phyloP scores from a whole-genome alignment of 2,888 invertebrate species.

The Nomada fabriciana region DNA sequence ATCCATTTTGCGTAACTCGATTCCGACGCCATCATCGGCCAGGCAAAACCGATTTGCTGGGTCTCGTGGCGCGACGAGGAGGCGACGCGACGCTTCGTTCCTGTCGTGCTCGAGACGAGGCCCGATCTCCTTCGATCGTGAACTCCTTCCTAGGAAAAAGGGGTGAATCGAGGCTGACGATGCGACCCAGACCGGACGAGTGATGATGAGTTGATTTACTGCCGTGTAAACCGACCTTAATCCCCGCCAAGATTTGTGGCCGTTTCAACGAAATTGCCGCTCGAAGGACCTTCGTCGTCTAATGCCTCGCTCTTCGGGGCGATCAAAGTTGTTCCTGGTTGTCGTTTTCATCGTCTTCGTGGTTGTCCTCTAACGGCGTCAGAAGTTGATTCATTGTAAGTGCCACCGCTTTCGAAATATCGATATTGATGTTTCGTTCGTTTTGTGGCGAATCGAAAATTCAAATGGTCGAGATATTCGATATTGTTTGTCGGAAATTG shows the following conservation, averaged over 20 bases:
- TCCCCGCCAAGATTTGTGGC: slow-evolving; percentile 75
- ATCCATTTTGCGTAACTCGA: slow-evolving; percentile 82
- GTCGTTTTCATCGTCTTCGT: background rate
- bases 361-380: background rate
- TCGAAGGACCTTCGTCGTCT: slow-evolving; percentile 33
- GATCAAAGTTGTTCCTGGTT: slow-evolving; percentile 4
- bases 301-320: background rate
- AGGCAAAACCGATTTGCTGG: slow-evolving; percentile 76
- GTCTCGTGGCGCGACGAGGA: slow-evolving; percentile 34
- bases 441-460: no score
- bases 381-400: background rate
- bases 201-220: slow-evolving; percentile 76
- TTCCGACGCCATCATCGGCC: slow-evolving; percentile 80
- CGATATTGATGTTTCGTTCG: no score
- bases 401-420: background rate
- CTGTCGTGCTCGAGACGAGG: slow-evolving; percentile 33
- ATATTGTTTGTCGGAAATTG: no score
- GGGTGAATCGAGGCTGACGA: slow-evolving; percentile 38
- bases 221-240: slow-evolving; percentile 76
- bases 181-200: slow-evolving; percentile 28
- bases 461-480: no score
- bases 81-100: slow-evolving; percentile 27
- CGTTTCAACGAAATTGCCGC: slow-evolving; percentile 71
- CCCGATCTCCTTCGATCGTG: slow-evolving; percentile 17
- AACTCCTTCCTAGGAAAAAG: slow-evolving; percentile 22